Evolutionary conservation across 2,888 invertebrate species (phyloP).

Genomic region (Campoplex nolae): DNA sequence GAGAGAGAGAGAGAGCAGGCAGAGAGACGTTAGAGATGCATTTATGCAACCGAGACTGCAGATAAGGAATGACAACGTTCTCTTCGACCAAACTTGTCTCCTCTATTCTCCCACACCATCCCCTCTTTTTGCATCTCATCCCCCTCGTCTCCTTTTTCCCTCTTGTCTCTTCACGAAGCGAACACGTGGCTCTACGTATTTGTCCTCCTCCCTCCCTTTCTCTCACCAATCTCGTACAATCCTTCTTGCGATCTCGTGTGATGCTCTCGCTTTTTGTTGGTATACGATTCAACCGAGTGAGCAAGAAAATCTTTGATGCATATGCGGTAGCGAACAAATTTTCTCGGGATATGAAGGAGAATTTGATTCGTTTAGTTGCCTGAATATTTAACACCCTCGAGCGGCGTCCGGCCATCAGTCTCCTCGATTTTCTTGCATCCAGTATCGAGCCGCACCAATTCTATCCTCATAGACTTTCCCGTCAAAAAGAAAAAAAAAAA

Average conservation of each 20-base stretch:
- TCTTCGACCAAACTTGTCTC: conserved; percentile 21
- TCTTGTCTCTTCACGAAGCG: background rate
- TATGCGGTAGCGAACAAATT: background rate
- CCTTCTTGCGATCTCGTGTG: background rate
- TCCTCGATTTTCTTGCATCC: background rate
- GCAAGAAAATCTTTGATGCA: conserved; percentile 3
- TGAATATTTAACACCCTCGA: too few relatives aligned
- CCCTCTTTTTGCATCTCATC: conserved; percentile 14
- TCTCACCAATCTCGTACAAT: background rate
- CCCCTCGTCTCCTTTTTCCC: background rate
- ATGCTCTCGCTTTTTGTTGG: background rate
- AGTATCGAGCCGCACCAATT: background rate
- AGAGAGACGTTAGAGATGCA: conserved; percentile 49
- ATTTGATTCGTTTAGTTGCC: background rate
- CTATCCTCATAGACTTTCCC: background rate
- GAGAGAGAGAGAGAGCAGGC: conserved; percentile 7
- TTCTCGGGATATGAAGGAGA: background rate
- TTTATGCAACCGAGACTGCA: conserved; percentile 60
- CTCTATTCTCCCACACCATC: background rate
- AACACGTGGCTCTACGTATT: background rate
- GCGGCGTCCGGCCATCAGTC: too few relatives aligned
- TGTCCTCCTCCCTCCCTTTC: background rate
- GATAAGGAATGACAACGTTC: conserved; percentile 58
- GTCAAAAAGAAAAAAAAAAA: background rate
- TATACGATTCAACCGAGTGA: background rate